Evolutionary conservation across 2,797 vertebrate species (phyloP), one percentile per base, ranked within the genome.

Genomic region (Eurystomus glaucurus): DNA sequence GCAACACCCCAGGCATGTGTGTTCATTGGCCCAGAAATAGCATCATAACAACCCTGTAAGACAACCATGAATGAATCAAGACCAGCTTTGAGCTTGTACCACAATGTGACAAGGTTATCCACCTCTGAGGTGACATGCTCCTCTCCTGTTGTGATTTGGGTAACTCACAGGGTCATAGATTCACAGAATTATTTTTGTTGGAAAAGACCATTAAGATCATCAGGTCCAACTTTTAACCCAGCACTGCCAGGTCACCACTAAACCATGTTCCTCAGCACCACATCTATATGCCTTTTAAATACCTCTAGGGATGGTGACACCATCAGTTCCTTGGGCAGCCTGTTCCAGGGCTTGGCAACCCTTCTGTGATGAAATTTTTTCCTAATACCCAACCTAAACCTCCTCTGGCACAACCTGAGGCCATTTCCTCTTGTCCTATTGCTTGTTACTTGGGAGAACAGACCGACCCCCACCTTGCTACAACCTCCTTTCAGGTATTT

Each of bases 1-100:
- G 98, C 98, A 79, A 99, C 98, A 12, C 98, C 98, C 98, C 98
- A 98, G 76, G 98, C 98, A 2, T 99, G 98, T 69, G 97, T 96
- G 39, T 96, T 97, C 98, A 98, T 76, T 60, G 98, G 98, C 50
- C 98, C 98, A 81, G 98, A 97, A 85, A 99, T 98, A 62, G 96
- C 95, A 0, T 98, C 95, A 25, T 98, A 99, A 96, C 98, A 99
- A 72, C 98, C 98, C 98, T 99, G 81, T 76, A 79, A 93, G 83
- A 52, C 57, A 94, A 65, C 46, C 19, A 0, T 22, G 52, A 58
- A 65, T 78, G n/a, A 92, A 60, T 91, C 65, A 89, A 69, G 31
- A 82, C 9, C 46, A 60, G 35, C 13, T 6, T 54, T 52, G 64
- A 75, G 48, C 39, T 88, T 80, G 35, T 41, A 43, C 25, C 8